These are phyloP conservation scores for Parauchenoglanis punctatus DNA, from an alignment of 2,797 vertebrate species.

Conservation along the genomic window DNA sequence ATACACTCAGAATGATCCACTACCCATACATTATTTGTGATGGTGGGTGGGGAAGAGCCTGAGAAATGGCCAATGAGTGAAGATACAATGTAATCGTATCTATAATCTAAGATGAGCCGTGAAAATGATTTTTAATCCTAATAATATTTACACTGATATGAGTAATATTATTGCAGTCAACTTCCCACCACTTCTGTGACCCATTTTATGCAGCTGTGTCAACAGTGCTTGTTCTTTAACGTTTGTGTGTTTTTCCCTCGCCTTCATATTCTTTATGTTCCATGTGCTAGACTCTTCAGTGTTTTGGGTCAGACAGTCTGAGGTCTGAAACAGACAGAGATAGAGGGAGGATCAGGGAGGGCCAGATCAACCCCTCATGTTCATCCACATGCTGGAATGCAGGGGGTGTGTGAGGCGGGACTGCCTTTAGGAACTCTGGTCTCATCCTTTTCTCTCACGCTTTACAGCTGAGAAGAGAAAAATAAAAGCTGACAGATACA, in stretches of 20 bases:
- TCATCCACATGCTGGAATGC: conserved; percentile 23
- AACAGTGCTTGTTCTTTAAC: conserved; percentile 13
- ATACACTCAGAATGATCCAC: not conserved
- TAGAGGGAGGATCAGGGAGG: not conserved
- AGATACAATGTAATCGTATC: not conserved
- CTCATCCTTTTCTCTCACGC: conserved; percentile 28
- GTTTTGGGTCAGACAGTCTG: not conserved
- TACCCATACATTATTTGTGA: not conserved
- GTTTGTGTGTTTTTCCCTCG: conserved; percentile 16
- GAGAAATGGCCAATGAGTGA: not conserved
- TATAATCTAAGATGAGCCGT: not conserved
- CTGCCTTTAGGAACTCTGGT: conserved; percentile 18
- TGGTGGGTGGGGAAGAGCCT: not conserved
- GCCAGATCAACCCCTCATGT: conserved; percentile 24
- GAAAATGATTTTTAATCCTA: not conserved
- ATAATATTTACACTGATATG: not conserved
- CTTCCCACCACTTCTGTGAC: not conserved
- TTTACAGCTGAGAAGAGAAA: conserved; percentile 47
- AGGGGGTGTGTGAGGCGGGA: conserved; percentile 6
- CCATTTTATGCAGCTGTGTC: conserved; percentile 16
- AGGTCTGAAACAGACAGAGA: conserved; percentile 6
- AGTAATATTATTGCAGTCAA: not conserved
- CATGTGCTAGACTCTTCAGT: not conserved
- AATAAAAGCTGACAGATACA: conserved; percentile 49
- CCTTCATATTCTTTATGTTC: conserved; percentile 26